Conservation (phyloP, 2,888 invertebrate species). For the Xestia ashworthii region DNA sequence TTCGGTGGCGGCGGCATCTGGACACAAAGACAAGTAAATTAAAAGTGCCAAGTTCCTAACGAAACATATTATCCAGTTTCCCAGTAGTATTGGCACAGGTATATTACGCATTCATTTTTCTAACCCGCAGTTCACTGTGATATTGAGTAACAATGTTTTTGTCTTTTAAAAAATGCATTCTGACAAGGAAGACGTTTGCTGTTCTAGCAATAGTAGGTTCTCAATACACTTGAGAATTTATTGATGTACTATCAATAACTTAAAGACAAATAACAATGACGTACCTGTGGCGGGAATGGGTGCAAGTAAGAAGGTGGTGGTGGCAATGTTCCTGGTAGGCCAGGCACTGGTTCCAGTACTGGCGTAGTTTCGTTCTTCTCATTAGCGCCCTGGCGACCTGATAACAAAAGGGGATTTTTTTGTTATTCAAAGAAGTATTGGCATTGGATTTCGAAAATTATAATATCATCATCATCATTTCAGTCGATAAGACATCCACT, state of each 20-base stretch:
- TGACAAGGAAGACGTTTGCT: no score
- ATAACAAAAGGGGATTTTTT: background rate
- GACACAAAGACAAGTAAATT: background rate
- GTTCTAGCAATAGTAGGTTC: background rate
- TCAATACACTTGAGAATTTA: background rate
- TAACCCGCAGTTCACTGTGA: background rate
- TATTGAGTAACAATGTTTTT: background rate
- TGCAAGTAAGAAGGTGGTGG: slow-evolving; percentile 90
- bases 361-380: slow-evolving; percentile 83
- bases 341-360: slow-evolving; percentile 89
- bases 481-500: no score
- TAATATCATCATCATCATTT: background rate
- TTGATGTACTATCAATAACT: background rate
- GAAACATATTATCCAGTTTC: background rate
- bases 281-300: slow-evolving; percentile 88
- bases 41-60: background rate
- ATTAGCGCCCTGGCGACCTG: slow-evolving; percentile 86
- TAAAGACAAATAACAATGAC: slow-evolving; percentile 5
- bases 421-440: slow-evolving; percentile 1
- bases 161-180: background rate
- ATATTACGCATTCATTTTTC: background rate
- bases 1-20: slow-evolving; percentile 88
- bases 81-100: background rate
- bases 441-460: background rate
- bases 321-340: slow-evolving; percentile 91